A percentile compares a stretch with the other conserved stretches of the same genome.
These are phyloP conservation scores for Tupaia tana DNA, from an alignment of 2,113 vertebrate genomes.

Conservation along the genomic window DNA sequence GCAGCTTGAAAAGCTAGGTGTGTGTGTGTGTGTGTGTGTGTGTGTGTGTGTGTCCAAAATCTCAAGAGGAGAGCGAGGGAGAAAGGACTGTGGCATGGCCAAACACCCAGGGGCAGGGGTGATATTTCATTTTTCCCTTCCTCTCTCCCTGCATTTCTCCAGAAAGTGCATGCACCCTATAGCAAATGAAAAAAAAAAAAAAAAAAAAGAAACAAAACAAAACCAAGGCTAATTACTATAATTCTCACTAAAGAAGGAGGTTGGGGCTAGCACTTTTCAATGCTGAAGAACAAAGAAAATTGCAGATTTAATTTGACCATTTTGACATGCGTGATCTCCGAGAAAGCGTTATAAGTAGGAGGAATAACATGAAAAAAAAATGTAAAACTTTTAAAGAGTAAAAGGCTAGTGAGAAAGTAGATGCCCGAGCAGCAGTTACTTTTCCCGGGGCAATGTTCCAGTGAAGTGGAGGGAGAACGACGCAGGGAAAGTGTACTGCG, in stretches of 20 bases:
- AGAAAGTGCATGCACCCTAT: no score
- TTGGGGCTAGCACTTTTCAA: neutral
- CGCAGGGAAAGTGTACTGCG: neutral
- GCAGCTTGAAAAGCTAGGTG: no score
- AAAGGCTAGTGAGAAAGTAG: neutral
- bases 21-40: no score
- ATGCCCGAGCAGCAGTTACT: neutral
- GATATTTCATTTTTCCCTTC: no score
- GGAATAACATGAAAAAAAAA: neutral
- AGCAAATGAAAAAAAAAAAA: no score
- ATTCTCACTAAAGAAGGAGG: neutral
- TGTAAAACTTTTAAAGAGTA: conserved; percentile 2
- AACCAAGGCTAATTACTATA: neutral
- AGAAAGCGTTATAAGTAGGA: neutral
- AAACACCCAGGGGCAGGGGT: no score
- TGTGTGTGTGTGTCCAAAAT: no score
- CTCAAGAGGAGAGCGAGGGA: no score
- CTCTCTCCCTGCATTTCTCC: no score
- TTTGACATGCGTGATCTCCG: neutral
- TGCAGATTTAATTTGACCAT: neutral
- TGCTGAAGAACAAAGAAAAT: neutral
- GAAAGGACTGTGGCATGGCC: no score
- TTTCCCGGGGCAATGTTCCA: neutral
- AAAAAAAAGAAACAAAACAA: no score
- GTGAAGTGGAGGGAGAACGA: neutral